Base-by-base conservation (phyloP, 2,888 invertebrate genomes). In the Pterostichus madidus region DNA sequence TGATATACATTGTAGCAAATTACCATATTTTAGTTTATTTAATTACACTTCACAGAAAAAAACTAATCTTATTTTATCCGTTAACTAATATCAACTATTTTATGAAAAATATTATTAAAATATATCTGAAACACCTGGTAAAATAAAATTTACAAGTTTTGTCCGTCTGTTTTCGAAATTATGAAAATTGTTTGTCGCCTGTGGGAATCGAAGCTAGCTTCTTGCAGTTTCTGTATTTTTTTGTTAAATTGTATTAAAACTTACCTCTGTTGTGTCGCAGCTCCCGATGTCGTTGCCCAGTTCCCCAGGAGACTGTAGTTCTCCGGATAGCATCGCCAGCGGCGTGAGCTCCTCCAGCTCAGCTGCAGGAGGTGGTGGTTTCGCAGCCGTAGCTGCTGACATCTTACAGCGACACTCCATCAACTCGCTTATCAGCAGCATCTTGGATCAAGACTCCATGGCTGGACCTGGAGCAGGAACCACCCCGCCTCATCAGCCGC, bases 351-450 rank as follows among this genome's bases (percentile, higher is more conserved):
- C 68, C 68, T n/a, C 15, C 68, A 44, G 68, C 24, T 13, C 39
- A 17, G 44, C 15, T 39, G 7, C 44, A 39, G 44, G 44, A 13
- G 13, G 17, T 11, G 39, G 68, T 17, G 39, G 68, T 13, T 71
- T 71, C 6, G 10, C 17, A 13, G 11, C n/a, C 39, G 76, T 31
- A 10, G 32, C 76, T 13, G 35, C 61, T 10, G 91, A 91, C 85
- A 90, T 92, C 84, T 87, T 92, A 77, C 92, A 92, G 85, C 90
- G 89, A 84, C 91, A 91, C 87, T 91, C 92, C 73, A 92, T 92
- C 84, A 92, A 92, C 87, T 91, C 91, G 2, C 88, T 92, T 83
- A 87, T 92, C 85, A 90, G 91, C 78, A 89, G 87, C 35, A 52
- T 75, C 7, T 44, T 71, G 15, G 68, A 71, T 8, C 44, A 39